Evolutionary conservation across 2,113 vertebrate genomes (phyloP).

Genomic region (Mungos mungo): DNA sequence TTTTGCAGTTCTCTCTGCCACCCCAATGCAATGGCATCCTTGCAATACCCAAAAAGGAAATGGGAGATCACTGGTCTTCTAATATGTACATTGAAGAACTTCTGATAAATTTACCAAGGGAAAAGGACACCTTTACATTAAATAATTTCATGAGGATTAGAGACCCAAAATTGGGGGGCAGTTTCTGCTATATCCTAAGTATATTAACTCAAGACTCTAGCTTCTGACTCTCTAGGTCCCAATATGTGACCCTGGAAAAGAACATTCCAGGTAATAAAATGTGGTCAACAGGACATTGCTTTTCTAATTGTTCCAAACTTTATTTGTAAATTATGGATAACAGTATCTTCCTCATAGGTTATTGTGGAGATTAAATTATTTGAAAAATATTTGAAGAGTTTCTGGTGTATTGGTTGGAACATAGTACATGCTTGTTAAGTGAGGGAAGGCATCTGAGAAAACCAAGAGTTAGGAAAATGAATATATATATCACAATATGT

Average conservation of each 20-base stretch:
- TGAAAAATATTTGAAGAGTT: background rate
- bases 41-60: slow-evolving; percentile 9
- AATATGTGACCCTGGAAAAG: background rate
- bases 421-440: background rate
- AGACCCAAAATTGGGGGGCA: background rate
- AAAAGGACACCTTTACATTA: background rate
- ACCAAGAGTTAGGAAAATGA: background rate
- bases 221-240: background rate
- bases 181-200: background rate
- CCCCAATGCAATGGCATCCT: background rate
- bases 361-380: background rate
- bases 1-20: background rate
- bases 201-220: background rate
- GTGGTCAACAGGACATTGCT: background rate
- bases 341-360: background rate
- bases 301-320: background rate
- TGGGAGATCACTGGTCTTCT: background rate
- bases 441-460: background rate
- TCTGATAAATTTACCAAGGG: background rate
- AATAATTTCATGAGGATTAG: background rate
- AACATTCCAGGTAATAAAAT: background rate
- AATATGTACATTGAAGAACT: background rate
- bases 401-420: background rate
- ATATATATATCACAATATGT: background rate
- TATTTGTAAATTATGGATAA: background rate